phyloP scores from a whole-genome alignment of 2,888 invertebrate genomes.

The Napeogenes sylphis region DNA sequence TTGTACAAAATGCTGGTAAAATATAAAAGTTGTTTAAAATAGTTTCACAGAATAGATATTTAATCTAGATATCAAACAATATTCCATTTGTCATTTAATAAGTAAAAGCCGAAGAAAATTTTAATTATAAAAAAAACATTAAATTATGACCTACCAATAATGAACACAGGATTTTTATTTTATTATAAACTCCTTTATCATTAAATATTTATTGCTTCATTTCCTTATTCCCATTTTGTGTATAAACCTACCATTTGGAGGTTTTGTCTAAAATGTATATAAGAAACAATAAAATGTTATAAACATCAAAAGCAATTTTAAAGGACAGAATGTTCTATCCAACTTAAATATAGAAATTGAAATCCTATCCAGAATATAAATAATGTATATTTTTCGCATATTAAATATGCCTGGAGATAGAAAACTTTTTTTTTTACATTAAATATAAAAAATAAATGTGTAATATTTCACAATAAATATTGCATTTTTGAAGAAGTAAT shows the following conservation, averaged over 20 bases:
- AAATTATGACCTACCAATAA: constrained; percentile 78
- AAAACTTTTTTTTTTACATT: no score
- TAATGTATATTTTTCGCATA: no score
- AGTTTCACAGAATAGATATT: constrained; percentile 71
- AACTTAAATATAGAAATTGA: no score
- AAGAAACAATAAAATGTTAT: no score
- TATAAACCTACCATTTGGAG: background rate
- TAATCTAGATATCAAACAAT: constrained; percentile 76
- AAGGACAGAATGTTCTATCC: no score
- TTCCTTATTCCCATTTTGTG: background rate
- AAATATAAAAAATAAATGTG: no score
- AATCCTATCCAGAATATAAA: no score
- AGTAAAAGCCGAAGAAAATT: constrained; percentile 74
- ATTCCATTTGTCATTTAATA: constrained; percentile 78
- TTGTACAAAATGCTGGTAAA: constrained; percentile 70
- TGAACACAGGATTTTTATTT: constrained; percentile 56
- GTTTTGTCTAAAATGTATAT: no score
- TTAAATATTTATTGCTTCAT: background rate
- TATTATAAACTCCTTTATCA: background rate
- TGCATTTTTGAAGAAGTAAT: no score
- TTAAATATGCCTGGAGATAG: no score
- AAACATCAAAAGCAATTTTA: no score
- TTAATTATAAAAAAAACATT: constrained; percentile 74
- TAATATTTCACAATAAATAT: no score
- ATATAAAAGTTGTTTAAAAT: constrained; percentile 79